Evolutionary conservation across 2,888 invertebrate genomes (phyloP).

Genomic region (Synergus itoensis): DNA sequence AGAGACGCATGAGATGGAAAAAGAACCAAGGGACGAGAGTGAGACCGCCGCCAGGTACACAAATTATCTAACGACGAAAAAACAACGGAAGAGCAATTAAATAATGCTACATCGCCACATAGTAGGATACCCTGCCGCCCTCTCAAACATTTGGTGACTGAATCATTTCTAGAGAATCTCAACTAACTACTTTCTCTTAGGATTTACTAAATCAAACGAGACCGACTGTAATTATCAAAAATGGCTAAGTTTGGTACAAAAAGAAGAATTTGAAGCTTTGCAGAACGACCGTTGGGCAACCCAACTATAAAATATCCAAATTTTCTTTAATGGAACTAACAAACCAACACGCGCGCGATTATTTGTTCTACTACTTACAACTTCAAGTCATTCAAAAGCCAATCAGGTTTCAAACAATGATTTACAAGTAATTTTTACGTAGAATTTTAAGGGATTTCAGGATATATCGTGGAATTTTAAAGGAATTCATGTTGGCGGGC

Average conservation of each 20-base stretch:
- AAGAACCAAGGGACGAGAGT: constrained; percentile 50
- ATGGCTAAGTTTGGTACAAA: not conserved
- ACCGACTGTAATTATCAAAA: not conserved
- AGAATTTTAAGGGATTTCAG: too few species aligned
- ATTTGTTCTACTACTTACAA: too few species aligned
- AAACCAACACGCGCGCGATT: too few species aligned
- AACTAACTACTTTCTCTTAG: not conserved
- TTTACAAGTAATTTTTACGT: too few species aligned
- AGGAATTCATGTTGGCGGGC: too few species aligned
- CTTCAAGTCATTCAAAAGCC: too few species aligned
- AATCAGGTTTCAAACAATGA: too few species aligned
- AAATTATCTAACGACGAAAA: constrained; percentile 74
- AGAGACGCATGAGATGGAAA: constrained; percentile 28
- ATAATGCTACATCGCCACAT: constrained; percentile 73
- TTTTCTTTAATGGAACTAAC: too few species aligned
- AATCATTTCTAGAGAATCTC: not conserved
- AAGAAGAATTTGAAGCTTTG: not conserved
- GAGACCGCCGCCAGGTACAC: constrained; percentile 72
- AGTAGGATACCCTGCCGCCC: constrained; percentile 51
- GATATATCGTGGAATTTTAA: too few species aligned
- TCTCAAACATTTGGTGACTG: not conserved
- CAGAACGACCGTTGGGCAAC: not conserved
- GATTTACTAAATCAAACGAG: not conserved
- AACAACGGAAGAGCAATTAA: constrained; percentile 74
- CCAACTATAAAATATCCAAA: too few species aligned